A percentile compares a stretch with the other conserved stretches of the same genome.
phyloP scores from a whole-genome alignment of 2,797 vertebrate species.

The Glossophaga mutica region DNA sequence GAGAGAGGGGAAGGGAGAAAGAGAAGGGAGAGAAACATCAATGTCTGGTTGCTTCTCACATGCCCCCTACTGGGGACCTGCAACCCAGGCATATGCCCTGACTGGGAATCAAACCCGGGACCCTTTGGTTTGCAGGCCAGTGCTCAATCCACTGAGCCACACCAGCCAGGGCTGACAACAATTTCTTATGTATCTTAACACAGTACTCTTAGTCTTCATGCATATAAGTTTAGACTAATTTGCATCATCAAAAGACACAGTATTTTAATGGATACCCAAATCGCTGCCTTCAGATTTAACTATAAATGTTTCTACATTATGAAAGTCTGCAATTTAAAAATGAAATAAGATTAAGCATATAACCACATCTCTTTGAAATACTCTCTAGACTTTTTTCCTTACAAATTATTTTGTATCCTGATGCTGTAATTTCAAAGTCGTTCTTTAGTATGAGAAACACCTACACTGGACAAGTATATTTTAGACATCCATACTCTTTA shows the following conservation, averaged over 20 bases:
- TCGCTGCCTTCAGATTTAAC: neutral
- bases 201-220: neutral
- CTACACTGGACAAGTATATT: neutral
- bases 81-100: no score
- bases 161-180: neutral
- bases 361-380: neutral
- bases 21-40: no score
- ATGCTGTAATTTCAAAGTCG: neutral
- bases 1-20: no score
- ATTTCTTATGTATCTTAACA: neutral
- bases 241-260: neutral
- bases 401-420: constrained; percentile 22
- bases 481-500: neutral
- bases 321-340: neutral
- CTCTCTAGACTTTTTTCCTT: constrained; percentile 9
- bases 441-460: neutral
- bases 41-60: no score
- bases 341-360: neutral
- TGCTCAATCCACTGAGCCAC: no score
- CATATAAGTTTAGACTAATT: neutral
- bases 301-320: constrained; percentile 23
- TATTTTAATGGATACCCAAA: neutral
- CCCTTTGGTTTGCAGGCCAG: no score
- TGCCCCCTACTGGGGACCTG: no score
- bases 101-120: no score